phyloP scores from a whole-genome alignment of 2,888 invertebrate genomes.

The Strigamia crassipes region DNA sequence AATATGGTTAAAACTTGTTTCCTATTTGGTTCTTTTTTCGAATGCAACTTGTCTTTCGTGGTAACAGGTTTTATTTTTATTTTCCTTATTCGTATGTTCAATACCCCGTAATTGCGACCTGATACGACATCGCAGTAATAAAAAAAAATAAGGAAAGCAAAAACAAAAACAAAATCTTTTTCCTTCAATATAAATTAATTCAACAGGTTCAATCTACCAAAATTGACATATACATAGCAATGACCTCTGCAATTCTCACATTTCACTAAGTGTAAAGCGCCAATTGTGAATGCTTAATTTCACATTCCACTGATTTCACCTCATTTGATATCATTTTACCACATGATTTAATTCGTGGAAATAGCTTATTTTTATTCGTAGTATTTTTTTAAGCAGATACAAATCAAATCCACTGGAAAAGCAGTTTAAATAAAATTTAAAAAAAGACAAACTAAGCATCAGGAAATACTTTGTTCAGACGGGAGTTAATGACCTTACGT shows the following conservation, averaged over 20 bases:
- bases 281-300: background rate
- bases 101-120: too few relatives aligned
- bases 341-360: background rate
- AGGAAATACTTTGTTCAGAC: background rate
- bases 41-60: too few relatives aligned
- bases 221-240: background rate
- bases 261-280: background rate
- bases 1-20: too few relatives aligned
- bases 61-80: too few relatives aligned
- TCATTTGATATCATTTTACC: background rate
- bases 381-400: background rate
- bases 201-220: too few relatives aligned
- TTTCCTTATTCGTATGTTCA: too few relatives aligned
- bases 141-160: too few relatives aligned
- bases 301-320: conserved; percentile 4
- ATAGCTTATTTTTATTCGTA: background rate
- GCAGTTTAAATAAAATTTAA: background rate
- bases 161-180: too few relatives aligned
- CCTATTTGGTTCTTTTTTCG: too few relatives aligned
- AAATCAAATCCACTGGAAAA: background rate
- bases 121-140: too few relatives aligned
- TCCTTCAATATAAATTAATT: too few relatives aligned
- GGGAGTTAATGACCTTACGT: background rate
- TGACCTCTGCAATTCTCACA: background rate
- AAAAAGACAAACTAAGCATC: background rate